A percentile compares a stretch with the other conserved stretches of the same genome.
Evolutionary conservation across 2,113 vertebrate species (phyloP).

Genomic region (Kryptolebias marmoratus): DNA sequence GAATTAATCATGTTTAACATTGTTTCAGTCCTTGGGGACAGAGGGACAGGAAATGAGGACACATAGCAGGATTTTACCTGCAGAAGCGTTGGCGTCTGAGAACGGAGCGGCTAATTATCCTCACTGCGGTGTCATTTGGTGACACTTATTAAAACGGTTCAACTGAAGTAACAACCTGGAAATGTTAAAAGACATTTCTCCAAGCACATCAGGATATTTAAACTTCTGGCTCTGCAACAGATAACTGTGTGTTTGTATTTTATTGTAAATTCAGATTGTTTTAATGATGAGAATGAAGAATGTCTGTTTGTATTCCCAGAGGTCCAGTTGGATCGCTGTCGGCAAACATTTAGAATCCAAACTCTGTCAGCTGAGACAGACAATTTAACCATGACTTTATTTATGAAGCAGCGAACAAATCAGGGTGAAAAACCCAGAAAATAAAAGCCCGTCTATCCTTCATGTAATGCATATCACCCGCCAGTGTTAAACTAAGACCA

Average conservation of each 20-base stretch:
- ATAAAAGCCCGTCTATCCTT: too few species aligned
- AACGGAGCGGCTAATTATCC: neutral
- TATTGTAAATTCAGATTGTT: neutral
- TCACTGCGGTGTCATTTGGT: neutral
- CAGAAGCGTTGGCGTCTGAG: neutral
- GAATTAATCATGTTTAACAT: neutral
- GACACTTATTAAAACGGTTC: neutral
- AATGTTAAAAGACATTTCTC: neutral
- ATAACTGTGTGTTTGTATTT: neutral
- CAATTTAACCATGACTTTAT: neutral
- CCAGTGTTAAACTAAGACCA: too few species aligned
- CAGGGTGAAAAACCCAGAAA: neutral
- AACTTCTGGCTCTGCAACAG: neutral
- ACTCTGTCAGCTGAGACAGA: neutral
- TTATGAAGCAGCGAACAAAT: neutral
- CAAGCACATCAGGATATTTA: neutral
- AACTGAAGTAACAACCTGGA: neutral
- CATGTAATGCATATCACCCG: too few species aligned
- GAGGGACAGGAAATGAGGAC: neutral
- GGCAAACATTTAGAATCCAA: neutral
- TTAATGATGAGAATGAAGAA: neutral
- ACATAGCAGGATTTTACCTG: neutral
- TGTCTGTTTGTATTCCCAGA: neutral
- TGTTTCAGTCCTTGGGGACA: neutral
- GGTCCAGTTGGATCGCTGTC: neutral